phyloP scores from a whole-genome alignment of 2,113 vertebrate species.

The Upupa epops region DNA sequence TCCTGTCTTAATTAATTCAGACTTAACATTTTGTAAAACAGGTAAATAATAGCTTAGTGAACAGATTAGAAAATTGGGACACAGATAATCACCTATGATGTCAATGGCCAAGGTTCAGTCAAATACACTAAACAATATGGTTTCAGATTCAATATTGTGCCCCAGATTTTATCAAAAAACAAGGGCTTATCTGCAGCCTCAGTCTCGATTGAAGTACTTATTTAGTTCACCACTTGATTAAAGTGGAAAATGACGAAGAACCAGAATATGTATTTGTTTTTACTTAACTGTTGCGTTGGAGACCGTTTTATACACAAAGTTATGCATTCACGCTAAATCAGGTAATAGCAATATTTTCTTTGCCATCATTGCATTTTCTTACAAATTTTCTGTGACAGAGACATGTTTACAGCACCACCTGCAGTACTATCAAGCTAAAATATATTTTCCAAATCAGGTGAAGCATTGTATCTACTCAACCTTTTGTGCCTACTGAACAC shows the following conservation, averaged over 20 bases:
- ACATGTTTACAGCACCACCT: not conserved
- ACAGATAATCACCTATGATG: not conserved
- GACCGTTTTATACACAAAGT: not conserved
- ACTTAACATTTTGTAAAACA: not conserved
- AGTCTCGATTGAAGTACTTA: not conserved
- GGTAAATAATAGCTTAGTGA: not conserved
- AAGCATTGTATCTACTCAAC: not conserved
- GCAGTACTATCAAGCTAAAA: not conserved
- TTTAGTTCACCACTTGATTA: conserved; percentile 24
- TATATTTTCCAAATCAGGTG: not conserved
- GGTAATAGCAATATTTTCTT: conserved; percentile 25
- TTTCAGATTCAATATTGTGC: not conserved
- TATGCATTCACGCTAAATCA: conserved; percentile 15
- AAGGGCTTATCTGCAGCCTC: not conserved
- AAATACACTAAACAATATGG: not conserved
- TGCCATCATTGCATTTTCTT: not conserved
- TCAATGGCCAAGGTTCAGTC: not conserved
- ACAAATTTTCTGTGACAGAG: not conserved
- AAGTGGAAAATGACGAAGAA: conserved; percentile 32
- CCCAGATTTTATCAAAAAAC: conserved; percentile 6
- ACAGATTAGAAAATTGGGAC: not conserved
- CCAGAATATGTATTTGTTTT: conserved; percentile 37
- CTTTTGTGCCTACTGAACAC: not conserved
- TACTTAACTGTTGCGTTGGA: not conserved
- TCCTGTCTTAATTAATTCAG: not conserved